Evolutionary conservation across 2,888 invertebrate species (phyloP).

Genomic region (Incurvaria masculella): DNA sequence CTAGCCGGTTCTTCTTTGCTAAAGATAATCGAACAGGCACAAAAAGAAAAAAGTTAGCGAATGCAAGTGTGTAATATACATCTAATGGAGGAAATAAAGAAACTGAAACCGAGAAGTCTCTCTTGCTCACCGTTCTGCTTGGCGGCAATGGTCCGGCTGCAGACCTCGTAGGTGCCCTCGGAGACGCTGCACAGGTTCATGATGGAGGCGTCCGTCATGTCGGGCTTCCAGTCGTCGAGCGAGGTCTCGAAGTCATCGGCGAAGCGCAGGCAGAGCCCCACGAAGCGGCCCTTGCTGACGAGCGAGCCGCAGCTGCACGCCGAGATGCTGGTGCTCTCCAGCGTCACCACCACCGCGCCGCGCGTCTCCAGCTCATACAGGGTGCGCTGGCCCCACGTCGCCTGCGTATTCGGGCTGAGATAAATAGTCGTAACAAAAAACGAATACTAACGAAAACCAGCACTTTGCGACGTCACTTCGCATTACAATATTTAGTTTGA

Average conservation of each 20-base stretch:
- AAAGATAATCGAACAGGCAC: neutral
- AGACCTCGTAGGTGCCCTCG: conserved; percentile 97
- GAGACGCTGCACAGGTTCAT: conserved; percentile 97
- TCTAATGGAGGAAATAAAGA: too few relatives aligned
- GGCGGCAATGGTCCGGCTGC: conserved; percentile 87
- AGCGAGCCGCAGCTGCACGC: conserved; percentile 96
- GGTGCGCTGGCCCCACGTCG: conserved; percentile 63
- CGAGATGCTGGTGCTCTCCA: conserved; percentile 91
- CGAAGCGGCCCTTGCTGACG: conserved; percentile 89
- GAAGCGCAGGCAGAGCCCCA: conserved; percentile 89
- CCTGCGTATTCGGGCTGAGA: too few relatives aligned
- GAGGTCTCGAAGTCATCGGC: conserved; percentile 97
- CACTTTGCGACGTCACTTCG: too few relatives aligned
- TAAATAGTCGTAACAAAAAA: too few relatives aligned
- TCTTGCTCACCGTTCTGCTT: conserved; percentile 65
- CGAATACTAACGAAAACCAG: too few relatives aligned
- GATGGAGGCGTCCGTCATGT: conserved; percentile 70
- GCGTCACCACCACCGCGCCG: conserved; percentile 91
- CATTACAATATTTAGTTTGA: too few relatives aligned
- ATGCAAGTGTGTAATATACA: too few relatives aligned
- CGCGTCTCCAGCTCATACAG: conserved; percentile 74
- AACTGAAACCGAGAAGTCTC: too few relatives aligned
- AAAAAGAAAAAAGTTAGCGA: neutral
- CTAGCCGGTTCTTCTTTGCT: too few relatives aligned
- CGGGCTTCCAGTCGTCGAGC: conserved; percentile 96